Conservation (phyloP, 2,888 invertebrate genomes). For the Meteorus colon region DNA sequence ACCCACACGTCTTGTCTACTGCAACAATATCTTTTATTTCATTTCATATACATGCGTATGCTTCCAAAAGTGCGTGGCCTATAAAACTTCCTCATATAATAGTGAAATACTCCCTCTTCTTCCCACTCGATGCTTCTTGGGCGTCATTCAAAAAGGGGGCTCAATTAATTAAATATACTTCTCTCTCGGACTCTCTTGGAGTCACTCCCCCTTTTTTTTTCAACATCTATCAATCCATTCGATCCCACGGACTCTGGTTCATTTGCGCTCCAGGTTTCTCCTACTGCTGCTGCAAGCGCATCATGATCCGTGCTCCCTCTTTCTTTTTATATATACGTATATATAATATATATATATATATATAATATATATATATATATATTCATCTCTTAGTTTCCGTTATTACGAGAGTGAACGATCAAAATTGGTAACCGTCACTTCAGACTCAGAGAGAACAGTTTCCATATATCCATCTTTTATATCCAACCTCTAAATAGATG, state of each 20-base stretch:
- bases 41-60: conserved; percentile 17
- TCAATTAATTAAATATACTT: not conserved
- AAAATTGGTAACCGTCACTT: not conserved
- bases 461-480: not conserved
- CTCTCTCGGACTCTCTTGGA: not conserved
- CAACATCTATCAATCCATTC: not conserved
- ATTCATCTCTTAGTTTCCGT: not conserved
- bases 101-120: not conserved
- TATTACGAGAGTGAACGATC: not conserved
- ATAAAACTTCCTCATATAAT: conserved; percentile 38
- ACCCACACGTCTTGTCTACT: conserved; percentile 2
- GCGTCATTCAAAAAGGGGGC: conserved; percentile 15
- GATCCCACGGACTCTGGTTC: not conserved
- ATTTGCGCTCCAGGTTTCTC: not conserved
- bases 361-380: not conserved
- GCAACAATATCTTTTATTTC: not conserved
- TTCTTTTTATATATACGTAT: not conserved
- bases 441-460: not conserved
- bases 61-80: conserved; percentile 36
- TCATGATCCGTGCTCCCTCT: not conserved
- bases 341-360: no score
- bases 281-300: not conserved
- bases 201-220: conserved; percentile 8
- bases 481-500: not conserved
- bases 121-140: conserved; percentile 27